These are phyloP conservation scores for Mustela lutreola DNA, from an alignment of 2,113 vertebrate species.

Conservation along the genomic window DNA sequence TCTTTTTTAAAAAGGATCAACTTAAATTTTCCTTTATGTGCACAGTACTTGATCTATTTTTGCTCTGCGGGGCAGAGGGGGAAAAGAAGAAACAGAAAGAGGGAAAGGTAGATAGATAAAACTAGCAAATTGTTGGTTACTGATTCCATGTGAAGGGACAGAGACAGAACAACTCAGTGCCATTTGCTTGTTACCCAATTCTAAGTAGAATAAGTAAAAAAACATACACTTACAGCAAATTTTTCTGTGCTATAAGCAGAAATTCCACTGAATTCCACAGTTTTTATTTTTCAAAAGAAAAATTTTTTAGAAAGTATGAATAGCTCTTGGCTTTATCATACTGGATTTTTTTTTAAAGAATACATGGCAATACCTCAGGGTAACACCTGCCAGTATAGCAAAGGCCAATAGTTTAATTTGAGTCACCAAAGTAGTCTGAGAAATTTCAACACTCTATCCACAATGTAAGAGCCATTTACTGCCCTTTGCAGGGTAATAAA, in stretches of 20 bases:
- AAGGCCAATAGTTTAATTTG: conserved; percentile 81
- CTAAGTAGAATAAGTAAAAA: conserved; percentile 80
- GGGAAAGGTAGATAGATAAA: conserved; percentile 42
- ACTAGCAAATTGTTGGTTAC: conserved; percentile 81
- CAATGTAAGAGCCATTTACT: conserved; percentile 72
- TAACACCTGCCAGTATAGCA: conserved; percentile 74
- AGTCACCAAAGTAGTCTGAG: conserved; percentile 43
- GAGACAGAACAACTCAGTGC: conserved; percentile 80
- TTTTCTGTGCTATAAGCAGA: conserved; percentile 35
- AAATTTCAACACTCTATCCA: conserved; percentile 67
- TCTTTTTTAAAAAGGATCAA: not conserved
- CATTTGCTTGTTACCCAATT: conserved; percentile 78
- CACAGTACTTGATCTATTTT: not conserved
- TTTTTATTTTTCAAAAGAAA: conserved; percentile 76
- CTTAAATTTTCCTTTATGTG: not conserved
- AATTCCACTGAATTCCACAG: conserved; percentile 82
- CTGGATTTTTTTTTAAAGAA: conserved; percentile 70
- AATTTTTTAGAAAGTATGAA: not conserved
- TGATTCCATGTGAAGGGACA: conserved; percentile 80
- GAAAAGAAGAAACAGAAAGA: not conserved
- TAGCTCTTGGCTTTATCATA: not conserved
- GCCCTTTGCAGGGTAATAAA: conserved; percentile 81
- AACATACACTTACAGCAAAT: conserved; percentile 72
- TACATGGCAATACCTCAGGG: conserved; percentile 74
- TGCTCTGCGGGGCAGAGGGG: not conserved